Percentiles rank a stretch among this genome's conserved stretches.
Conservation (phyloP, 2,888 invertebrate genomes). For the Alcis repandata region DNA sequence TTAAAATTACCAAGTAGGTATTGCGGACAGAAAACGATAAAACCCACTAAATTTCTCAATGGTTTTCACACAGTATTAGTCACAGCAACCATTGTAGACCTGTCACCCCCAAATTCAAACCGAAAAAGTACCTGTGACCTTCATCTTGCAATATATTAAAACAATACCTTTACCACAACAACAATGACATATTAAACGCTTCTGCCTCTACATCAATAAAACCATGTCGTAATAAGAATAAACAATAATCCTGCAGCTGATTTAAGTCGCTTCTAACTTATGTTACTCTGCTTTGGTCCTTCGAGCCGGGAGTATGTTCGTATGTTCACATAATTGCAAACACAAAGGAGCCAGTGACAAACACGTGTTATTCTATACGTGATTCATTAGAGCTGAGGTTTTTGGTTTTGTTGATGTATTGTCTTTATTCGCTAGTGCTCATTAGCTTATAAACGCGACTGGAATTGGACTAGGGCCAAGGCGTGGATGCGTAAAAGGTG, state of each 20-base stretch:
- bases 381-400: conserved; percentile 78
- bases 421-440: conserved; percentile 71
- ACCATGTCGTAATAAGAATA: conserved; percentile 22
- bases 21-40: not conserved
- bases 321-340: conserved; percentile 53
- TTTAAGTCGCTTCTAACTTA: not conserved
- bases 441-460: conserved; percentile 63
- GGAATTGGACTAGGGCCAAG: conserved; percentile 74
- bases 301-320: conserved; percentile 23
- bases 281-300: conserved; percentile 3
- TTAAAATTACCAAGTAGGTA: not conserved
- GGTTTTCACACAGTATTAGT: not conserved
- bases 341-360: conserved; percentile 73
- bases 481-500: conserved; percentile 52
- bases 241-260: not conserved
- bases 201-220: conserved; percentile 1
- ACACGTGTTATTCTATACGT: conserved; percentile 84
- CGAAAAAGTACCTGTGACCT: conserved; percentile 43
- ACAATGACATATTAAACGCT: conserved; percentile 25
- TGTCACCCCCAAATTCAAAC: conserved; percentile 19
- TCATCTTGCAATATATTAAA: conserved; percentile 45
- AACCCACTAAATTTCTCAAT: not conserved
- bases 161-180: conserved; percentile 25
- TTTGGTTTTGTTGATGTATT: conserved; percentile 84
- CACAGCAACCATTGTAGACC: not conserved